These are phyloP conservation scores for Ormyrus labotus DNA, from an alignment of 2,888 invertebrate species.

Conservation along the genomic window DNA sequence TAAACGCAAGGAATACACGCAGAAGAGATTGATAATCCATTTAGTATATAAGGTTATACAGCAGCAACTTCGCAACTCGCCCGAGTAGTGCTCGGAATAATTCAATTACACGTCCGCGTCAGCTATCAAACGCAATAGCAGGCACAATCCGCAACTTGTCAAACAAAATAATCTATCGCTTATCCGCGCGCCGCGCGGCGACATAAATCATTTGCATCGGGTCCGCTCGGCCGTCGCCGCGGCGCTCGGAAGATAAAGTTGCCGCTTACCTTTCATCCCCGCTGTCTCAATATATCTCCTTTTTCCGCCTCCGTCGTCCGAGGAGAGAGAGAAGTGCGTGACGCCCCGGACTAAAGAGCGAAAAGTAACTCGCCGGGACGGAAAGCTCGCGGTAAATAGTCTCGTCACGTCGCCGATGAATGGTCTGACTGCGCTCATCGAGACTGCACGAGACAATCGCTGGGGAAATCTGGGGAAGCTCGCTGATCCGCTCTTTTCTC, in stretches of 20 bases:
- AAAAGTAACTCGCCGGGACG: constrained; percentile 30
- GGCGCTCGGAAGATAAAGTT: constrained; percentile 7
- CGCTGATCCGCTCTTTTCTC: constrained; percentile 61
- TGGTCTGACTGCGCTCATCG: constrained; percentile 72
- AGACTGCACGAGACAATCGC: constrained; percentile 74
- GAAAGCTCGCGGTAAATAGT: constrained; percentile 62
- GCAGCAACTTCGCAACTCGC: no score
- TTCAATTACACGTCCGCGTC: no score
- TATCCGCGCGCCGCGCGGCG: not conserved
- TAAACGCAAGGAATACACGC: no score
- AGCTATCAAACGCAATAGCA: no score
- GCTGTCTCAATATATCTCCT: not conserved
- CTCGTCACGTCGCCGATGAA: constrained; percentile 74
- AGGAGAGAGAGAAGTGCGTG: not conserved
- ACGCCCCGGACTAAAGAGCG: constrained; percentile 21
- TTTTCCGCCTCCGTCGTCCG: not conserved
- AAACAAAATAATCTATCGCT: constrained; percentile 26
- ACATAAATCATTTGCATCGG: constrained; percentile 37
- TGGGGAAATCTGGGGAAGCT: constrained; percentile 73
- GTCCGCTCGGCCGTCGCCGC: no score
- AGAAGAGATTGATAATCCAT: no score
- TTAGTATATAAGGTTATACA: no score
- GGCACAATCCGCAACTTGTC: no score
- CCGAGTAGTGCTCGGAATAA: no score
- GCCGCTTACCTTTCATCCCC: constrained; percentile 24